Base-by-base conservation (phyloP, 2,113 vertebrate genomes). In the Rostratula benghalensis region DNA sequence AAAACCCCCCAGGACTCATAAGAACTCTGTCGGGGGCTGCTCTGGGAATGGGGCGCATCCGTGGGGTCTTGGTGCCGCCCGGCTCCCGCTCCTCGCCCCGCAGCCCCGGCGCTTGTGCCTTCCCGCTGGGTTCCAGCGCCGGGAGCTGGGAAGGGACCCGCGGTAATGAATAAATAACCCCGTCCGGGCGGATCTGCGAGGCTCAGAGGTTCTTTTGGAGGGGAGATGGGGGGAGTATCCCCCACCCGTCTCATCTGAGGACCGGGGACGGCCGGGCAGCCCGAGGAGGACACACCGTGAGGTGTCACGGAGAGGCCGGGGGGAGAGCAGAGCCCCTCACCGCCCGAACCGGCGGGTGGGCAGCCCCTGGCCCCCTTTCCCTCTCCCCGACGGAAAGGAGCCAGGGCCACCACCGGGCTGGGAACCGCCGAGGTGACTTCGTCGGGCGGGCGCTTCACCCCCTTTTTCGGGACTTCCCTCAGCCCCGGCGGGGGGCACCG, bases 241-340 rank as follows among this genome's bases (percentile, higher is more conserved):
- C 20, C 22, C 22, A 22, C 51, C 59, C 15, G 81, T 43, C 51
- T 11, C 12, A 35, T 7, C 27, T 51, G 4, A 12, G 53, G 41
- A 12, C 12, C 31, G 5, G 39, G 54, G 39, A 4, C 46, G 8
- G 14, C 4, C 1, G 27, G 56, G 30, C 76, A 11, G 23, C 0
- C 2, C 1, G 41, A 9, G 20, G 8, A 7, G 31, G 71, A 7
- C 19, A 2, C 41, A 3, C 61, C 20, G 24, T 5, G 0, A 23
- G 56, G n/a, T 50, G 75, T 4, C 37, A 12, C 67, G 71, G 6
- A n/a, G 10, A 28, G 17, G 31, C 74, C 4, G 30, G 41, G 20
- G 6, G 25, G 6, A 13, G 24, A 39, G 56, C 33, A 5, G 28
- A 6, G 24, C 25, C 30, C 23, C 12, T 6, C 65, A 21, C 23